phyloP scores from a whole-genome alignment of 1,140 invertebrate genomes.

The Dinothrombium tinctorium region DNA sequence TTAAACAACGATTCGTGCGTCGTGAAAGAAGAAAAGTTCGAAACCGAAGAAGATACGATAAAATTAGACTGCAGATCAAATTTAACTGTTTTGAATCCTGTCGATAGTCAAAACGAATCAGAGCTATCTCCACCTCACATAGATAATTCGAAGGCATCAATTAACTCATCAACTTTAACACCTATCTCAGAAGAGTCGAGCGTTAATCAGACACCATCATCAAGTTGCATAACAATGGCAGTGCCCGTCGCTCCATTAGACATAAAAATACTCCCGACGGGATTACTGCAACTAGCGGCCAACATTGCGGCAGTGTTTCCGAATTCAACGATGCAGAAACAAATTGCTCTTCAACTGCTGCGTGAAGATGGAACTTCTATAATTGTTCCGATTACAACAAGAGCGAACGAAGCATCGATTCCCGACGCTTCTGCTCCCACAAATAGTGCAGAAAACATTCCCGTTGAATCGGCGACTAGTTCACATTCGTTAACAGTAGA shows the following conservation, averaged over 20 bases:
- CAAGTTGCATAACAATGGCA: no score
- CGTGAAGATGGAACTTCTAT: conserved; percentile 11
- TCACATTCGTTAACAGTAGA: neutral
- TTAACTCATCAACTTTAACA: neutral
- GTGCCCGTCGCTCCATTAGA: conserved; percentile 1
- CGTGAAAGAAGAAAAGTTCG: no score
- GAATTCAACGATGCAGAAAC: neutral
- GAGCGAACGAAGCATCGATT: conserved; percentile 23
- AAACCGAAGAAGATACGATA: no score
- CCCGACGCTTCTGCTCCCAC: conserved; percentile 15
- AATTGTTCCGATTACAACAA: conserved; percentile 5
- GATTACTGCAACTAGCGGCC: conserved; percentile 6
- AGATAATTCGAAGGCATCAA: neutral
- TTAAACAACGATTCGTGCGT: neutral
- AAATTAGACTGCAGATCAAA: no score
- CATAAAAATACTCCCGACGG: conserved; percentile 7
- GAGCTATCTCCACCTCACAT: neutral
- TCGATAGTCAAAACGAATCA: no score
- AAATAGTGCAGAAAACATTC: neutral
- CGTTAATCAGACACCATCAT: no score
- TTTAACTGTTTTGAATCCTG: no score
- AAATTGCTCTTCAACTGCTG: conserved; percentile 9
- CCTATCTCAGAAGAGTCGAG: neutral
- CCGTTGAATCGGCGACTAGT: neutral
- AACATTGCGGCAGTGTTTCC: conserved; percentile 7